Base-by-base conservation (phyloP, 2,888 invertebrate species). In the Antheraea assamensis region DNA sequence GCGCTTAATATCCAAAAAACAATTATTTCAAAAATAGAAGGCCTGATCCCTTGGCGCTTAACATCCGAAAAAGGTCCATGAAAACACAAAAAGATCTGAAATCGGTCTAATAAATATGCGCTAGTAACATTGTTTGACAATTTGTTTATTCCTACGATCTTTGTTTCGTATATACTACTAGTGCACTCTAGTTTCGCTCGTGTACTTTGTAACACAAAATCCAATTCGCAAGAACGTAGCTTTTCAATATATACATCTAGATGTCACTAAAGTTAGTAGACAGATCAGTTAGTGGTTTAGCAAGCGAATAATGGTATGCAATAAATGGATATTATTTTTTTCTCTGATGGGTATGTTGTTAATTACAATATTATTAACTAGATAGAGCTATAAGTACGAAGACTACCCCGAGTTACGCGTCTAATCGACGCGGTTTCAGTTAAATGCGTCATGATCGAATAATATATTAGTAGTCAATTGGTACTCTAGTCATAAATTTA, bases 191-290 rank as follows among this genome's bases (percentile, higher is more conserved):
- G 58, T 58, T 58, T 58, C 24, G 8, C 2, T n/a, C 24, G n/a
- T 58, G 24, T 58, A 1, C 13, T 58, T 13, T 58, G 24, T 58
- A 3, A 58, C n/a, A 58, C 13, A 21, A 58, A 58, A 58, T 55
- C 17, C 17, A 52, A 17, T 52, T 52, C 1, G 21, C 21, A 21
- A 17, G 5, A 52, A 17, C 17, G 3, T 17, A 5, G 21, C 21
- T 17, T 55, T 66, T 66, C 35, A 3, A 19, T 2, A 66, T 35
- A 0, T 17, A 35, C 31, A 35, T 66, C 21, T 68, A 68, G 68
- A 68, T 68, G 68, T 35, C 68, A 68, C 68, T 68, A 68, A 35
- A 68, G 3, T 35, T 8, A 68, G 27, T 66, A 66, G n/a, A 30
- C 10, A 0, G 5, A 31, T 66, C 42, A 27, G 15, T 19, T 4